Percentiles rank a stretch among this genome's conserved stretches.
These are phyloP conservation scores for Volucella inflata DNA, from an alignment of 2,888 invertebrate species.

Conservation along the genomic window DNA sequence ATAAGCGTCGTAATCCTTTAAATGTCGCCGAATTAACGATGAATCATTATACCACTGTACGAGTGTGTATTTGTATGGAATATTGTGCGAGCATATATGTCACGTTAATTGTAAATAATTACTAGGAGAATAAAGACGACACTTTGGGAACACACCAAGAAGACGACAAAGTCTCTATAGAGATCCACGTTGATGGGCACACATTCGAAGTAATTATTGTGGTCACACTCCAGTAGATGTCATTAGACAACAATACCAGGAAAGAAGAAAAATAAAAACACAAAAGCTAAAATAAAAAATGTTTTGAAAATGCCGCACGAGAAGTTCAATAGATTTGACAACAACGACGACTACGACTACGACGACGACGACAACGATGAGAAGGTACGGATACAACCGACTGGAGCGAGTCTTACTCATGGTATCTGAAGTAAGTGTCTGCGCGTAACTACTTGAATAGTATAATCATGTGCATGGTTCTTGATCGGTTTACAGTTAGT, in stretches of 20 bases:
- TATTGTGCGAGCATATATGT: constrained; percentile 22
- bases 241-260: constrained; percentile 54
- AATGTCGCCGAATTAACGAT: constrained; percentile 51
- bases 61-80: background rate
- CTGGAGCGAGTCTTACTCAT: background rate
- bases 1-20: constrained; percentile 31
- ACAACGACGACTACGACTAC: background rate
- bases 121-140: constrained; percentile 44
- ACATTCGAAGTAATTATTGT: constrained; percentile 36
- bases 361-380: background rate
- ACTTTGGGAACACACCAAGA: constrained; percentile 33
- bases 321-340: constrained; percentile 47
- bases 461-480: constrained; percentile 35
- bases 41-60: constrained; percentile 56
- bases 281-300: background rate
- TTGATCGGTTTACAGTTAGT: constrained; percentile 45
- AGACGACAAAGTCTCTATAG: background rate
- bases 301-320: constrained; percentile 47
- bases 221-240: constrained; percentile 52
- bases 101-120: constrained; percentile 63
- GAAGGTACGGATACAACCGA: background rate
- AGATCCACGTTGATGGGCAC: background rate
- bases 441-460: background rate
- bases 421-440: background rate
- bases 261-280: background rate